A percentile compares a stretch with the other conserved stretches of the same genome.
phyloP scores from a whole-genome alignment of 92 coral and sea anemone genomes.

The Meandrina meandrites region DNA sequence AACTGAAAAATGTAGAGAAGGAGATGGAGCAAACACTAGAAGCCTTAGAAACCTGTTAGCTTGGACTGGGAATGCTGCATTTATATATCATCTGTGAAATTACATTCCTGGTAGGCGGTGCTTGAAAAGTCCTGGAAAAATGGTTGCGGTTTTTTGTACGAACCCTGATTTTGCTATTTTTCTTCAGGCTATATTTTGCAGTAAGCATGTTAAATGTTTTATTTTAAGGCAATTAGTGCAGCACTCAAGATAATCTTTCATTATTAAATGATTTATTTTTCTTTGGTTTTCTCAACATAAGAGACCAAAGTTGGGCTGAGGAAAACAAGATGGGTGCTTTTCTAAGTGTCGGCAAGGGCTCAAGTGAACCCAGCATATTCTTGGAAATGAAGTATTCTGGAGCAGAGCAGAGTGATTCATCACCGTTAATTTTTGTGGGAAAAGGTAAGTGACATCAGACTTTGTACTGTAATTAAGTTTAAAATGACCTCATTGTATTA shows the following conservation, averaged over 20 bases:
- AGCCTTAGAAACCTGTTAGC: too few species aligned
- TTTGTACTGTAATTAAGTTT: background rate
- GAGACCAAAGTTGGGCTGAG: conserved; percentile 90
- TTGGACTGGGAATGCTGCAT: too few species aligned
- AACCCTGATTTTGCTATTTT: too few species aligned
- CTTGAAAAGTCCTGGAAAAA: too few species aligned
- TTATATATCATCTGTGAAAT: too few species aligned
- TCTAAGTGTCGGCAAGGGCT: conserved; percentile 88
- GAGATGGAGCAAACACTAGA: too few species aligned
- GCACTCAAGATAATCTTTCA: background rate
- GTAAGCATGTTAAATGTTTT: too few species aligned
- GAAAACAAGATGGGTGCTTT: conserved; percentile 89
- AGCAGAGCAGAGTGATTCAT: conserved; percentile 49
- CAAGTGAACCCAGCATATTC: conserved; percentile 73
- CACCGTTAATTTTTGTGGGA: conserved; percentile 88
- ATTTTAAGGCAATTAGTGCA: background rate
- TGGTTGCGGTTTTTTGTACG: too few species aligned
- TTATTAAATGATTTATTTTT: background rate
- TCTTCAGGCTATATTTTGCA: too few species aligned
- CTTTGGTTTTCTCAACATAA: background rate
- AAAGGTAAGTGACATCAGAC: conserved; percentile 65
- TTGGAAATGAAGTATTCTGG: conserved; percentile 90
- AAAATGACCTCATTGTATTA: too few species aligned
- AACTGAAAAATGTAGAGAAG: too few species aligned
- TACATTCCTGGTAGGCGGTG: too few species aligned